Evolutionary conservation across 2,888 invertebrate genomes (phyloP).

Genomic region (Harpalus rubripes): DNA sequence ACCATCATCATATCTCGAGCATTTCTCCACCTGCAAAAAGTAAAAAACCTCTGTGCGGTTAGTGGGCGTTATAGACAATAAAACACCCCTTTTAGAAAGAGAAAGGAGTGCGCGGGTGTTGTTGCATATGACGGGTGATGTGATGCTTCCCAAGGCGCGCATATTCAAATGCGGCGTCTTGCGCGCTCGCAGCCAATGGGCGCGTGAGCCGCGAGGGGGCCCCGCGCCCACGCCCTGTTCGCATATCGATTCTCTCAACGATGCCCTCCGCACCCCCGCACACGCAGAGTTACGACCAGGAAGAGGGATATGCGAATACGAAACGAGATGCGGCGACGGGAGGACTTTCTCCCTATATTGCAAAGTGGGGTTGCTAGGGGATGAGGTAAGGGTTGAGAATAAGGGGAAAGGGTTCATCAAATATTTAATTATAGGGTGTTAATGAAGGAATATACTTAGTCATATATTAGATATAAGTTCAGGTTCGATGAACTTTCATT

Average conservation of each 20-base stretch:
- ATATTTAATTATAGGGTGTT: too few species aligned
- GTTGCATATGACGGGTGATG: neutral
- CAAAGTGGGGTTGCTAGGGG: neutral
- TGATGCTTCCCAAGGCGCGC: conserved; percentile 67
- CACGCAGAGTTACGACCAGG: conserved; percentile 60
- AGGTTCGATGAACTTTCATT: too few species aligned
- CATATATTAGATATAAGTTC: too few species aligned
- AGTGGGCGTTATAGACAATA: conserved; percentile 17
- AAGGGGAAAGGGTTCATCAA: neutral
- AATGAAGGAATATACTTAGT: too few species aligned
- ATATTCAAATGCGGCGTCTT: conserved; percentile 70
- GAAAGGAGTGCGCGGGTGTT: conserved; percentile 13
- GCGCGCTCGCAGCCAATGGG: conserved; percentile 70
- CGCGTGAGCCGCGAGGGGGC: conserved; percentile 52
- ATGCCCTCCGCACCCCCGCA: conserved; percentile 37
- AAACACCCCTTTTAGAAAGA: conserved; percentile 10
- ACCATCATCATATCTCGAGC: too few species aligned
- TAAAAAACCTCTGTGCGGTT: neutral
- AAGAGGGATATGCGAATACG: conserved; percentile 5
- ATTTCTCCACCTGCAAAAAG: too few species aligned
- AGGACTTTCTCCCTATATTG: neutral
- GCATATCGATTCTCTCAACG: conserved; percentile 65
- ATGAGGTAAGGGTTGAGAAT: neutral
- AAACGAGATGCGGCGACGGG: neutral
- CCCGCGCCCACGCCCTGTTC: conserved; percentile 66